These are phyloP conservation scores for Drosophila siamana DNA, from an alignment of 2,888 invertebrate genomes.

Conservation along the genomic window DNA sequence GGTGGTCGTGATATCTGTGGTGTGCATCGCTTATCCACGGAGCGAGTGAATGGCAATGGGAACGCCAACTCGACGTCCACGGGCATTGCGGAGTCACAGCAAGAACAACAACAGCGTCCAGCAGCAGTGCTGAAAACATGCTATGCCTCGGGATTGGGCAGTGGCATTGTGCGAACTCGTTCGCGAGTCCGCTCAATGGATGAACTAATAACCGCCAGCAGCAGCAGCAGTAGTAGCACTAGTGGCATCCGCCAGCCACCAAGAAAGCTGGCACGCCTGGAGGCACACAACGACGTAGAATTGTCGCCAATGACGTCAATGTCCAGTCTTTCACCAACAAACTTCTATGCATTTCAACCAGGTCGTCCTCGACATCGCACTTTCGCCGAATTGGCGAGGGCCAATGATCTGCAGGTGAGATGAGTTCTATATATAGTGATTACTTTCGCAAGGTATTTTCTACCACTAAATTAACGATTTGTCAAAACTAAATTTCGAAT, in stretches of 20 bases:
- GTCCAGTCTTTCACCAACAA: slow-evolving; percentile 64
- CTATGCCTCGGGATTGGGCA: slow-evolving; percentile 10
- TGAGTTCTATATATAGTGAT: no score
- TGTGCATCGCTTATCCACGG: slow-evolving; percentile 43
- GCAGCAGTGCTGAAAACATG: slow-evolving; percentile 35
- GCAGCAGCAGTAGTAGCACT: slow-evolving; percentile 28
- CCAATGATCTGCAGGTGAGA: slow-evolving; percentile 40
- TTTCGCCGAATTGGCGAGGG: slow-evolving; percentile 52
- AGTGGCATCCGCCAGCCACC: slow-evolving; percentile 50
- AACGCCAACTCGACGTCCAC: slow-evolving; percentile 13
- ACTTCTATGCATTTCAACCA: slow-evolving; percentile 66
- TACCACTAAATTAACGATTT: no score
- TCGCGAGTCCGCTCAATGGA: slow-evolving; percentile 58
- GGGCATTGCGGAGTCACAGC: slow-evolving; percentile 13
- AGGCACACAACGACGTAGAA: slow-evolving; percentile 24
- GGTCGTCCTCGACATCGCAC: slow-evolving; percentile 68
- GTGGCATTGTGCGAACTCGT: slow-evolving; percentile 45
- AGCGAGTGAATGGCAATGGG: slow-evolving; percentile 7
- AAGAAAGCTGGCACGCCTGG: slow-evolving; percentile 54
- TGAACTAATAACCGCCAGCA: slow-evolving; percentile 37
- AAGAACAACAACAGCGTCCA: slow-evolving; percentile 19
- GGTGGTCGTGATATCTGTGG: slow-evolving; percentile 57
- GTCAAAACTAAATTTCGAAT: no score
- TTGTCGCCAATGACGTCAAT: slow-evolving; percentile 29
- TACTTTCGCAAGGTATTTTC: no score